Conservation (phyloP, 2,888 invertebrate genomes). For the Vandiemenella viatica region DNA sequence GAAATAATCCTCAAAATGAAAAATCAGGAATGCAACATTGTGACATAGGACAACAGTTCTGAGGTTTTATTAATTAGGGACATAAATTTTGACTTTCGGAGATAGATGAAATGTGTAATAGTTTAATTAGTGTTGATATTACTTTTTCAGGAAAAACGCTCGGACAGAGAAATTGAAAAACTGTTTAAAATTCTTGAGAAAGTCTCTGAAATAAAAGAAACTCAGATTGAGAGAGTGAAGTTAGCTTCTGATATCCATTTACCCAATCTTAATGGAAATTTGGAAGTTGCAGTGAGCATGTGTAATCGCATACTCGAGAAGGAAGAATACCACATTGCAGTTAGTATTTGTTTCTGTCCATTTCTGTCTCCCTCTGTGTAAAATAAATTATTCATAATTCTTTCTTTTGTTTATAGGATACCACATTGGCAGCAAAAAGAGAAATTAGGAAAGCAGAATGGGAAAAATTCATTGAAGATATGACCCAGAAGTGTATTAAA, state of each 20-base stretch:
- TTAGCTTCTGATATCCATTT: slow-evolving; percentile 43
- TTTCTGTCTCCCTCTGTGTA: background rate
- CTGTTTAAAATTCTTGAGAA: slow-evolving; percentile 62
- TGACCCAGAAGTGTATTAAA: slow-evolving; percentile 57
- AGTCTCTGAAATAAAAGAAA: slow-evolving; percentile 61
- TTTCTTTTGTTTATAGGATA: slow-evolving; percentile 28
- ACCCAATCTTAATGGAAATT: slow-evolving; percentile 44
- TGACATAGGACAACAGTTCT: too few species aligned
- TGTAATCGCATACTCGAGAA: slow-evolving; percentile 44
- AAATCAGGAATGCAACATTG: too few species aligned
- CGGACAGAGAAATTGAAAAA: slow-evolving; percentile 63
- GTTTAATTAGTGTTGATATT: background rate
- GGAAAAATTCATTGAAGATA: slow-evolving; percentile 61
- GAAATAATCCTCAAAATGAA: too few species aligned
- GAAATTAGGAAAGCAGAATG: slow-evolving; percentile 43
- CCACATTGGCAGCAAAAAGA: slow-evolving; percentile 32
- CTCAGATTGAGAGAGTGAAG: slow-evolving; percentile 51
- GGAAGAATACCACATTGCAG: slow-evolving; percentile 40
- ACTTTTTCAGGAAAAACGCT: slow-evolving; percentile 49
- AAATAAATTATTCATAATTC: background rate
- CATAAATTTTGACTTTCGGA: background rate
- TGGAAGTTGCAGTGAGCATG: slow-evolving; percentile 46
- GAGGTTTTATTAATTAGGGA: too few species aligned
- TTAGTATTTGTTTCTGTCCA: slow-evolving; percentile 22
- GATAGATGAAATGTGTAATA: background rate